phyloP scores from a whole-genome alignment of 2,888 invertebrate species.

The Nudaria mundana region DNA sequence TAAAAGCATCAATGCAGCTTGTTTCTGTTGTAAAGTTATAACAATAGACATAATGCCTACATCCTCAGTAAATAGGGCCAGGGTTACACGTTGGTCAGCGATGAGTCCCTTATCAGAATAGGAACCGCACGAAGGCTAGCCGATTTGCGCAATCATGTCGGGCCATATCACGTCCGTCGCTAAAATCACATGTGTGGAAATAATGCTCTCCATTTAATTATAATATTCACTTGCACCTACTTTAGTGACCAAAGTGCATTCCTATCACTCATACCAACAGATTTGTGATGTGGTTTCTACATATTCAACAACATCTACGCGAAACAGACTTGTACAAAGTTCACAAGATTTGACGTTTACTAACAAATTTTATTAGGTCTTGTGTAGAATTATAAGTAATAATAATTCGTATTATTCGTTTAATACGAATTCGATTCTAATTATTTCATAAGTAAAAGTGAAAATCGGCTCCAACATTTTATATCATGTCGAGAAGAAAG shows the following conservation, averaged over 20 bases:
- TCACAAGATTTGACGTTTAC: too few species aligned
- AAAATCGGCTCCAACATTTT: too few species aligned
- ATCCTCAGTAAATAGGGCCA: conserved; percentile 71
- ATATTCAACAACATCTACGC: neutral
- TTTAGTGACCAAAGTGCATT: conserved; percentile 21
- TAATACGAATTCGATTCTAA: too few species aligned
- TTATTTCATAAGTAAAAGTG: too few species aligned
- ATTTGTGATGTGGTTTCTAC: neutral
- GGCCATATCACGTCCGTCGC: conserved; percentile 65
- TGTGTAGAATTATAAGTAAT: neutral
- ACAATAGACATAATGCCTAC: conserved; percentile 40
- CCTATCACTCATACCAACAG: conserved; percentile 6
- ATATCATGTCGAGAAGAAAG: too few species aligned
- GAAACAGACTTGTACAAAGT: too few species aligned
- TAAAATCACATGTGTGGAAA: conserved; percentile 64
- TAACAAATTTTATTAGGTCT: neutral
- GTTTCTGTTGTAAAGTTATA: too few species aligned
- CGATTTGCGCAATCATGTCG: conserved; percentile 69
- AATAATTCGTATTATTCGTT: too few species aligned
- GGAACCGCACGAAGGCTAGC: conserved; percentile 73
- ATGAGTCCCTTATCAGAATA: conserved; percentile 66
- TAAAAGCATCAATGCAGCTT: too few species aligned
- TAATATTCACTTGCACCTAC: conserved; percentile 14
- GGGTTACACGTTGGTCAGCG: conserved; percentile 62
- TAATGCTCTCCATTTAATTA: conserved; percentile 41